Conservation (phyloP, 1,140 invertebrate genomes). For the Acromyrmex heyeri region DNA sequence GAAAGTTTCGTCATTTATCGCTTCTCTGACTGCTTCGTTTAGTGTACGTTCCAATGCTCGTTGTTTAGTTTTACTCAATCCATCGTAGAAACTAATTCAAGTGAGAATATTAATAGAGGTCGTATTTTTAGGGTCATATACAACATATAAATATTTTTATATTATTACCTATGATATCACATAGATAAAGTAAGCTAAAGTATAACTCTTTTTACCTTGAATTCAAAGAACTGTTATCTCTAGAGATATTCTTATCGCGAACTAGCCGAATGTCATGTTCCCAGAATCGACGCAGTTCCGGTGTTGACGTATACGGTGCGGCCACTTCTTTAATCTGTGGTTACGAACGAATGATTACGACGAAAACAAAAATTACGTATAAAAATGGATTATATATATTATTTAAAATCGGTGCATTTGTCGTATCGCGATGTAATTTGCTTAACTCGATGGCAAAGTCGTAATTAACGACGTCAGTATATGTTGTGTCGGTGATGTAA, state of each 20-base stretch:
- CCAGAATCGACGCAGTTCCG: conserved; percentile 93
- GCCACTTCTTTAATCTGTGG: conserved; percentile 94
- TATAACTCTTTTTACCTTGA: conserved; percentile 76
- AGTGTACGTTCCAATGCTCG: conserved; percentile 83
- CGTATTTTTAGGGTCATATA: neutral
- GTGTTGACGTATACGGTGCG: conserved; percentile 92
- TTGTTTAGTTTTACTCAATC: conserved; percentile 81
- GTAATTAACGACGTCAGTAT: conserved; percentile 25
- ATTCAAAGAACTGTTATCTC: conserved; percentile 82
- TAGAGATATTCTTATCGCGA: conserved; percentile 88
- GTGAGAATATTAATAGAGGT: neutral
- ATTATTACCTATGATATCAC: neutral
- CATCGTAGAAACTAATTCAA: conserved; percentile 80
- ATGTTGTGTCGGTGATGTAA: conserved; percentile 39
- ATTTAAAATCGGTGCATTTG: conserved; percentile 9
- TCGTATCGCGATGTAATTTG: neutral
- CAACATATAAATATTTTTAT: neutral
- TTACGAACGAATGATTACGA: neutral
- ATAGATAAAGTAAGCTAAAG: neutral
- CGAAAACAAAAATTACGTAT: conserved; percentile 5
- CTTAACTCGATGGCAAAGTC: neutral
- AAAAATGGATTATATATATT: neutral
- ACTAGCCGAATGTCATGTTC: conserved; percentile 92
- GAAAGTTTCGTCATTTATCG: conserved; percentile 90
- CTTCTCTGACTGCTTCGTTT: conserved; percentile 89